phyloP scores from a whole-genome alignment of 1,140 invertebrate species.

The Drosophila funebris region DNA sequence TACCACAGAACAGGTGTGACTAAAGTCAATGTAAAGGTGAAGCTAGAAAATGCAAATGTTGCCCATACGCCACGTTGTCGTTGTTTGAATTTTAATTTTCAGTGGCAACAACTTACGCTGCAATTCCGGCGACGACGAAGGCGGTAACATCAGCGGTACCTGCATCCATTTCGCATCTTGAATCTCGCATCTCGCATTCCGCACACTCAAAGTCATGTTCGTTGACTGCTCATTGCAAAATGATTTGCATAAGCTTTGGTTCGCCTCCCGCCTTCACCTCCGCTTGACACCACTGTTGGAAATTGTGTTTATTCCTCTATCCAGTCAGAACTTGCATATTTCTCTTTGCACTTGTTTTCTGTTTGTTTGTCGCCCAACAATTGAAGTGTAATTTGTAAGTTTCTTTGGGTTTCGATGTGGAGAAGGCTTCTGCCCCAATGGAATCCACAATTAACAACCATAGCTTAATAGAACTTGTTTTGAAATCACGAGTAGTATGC shows the following conservation, averaged over 20 bases:
- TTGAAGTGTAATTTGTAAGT: conserved; percentile 63
- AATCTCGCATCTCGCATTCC: conserved; percentile 23
- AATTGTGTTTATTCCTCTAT: conserved; percentile 47
- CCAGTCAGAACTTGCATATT: conserved; percentile 1
- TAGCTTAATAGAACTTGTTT: too few relatives aligned
- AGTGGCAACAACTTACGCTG: conserved; percentile 55
- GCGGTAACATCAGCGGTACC: conserved; percentile 2
- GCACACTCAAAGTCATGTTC: conserved; percentile 69
- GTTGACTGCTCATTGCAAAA: conserved; percentile 66
- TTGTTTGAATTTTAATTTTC: conserved; percentile 79
- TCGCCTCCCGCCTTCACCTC: not conserved
- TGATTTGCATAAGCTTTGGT: conserved; percentile 74
- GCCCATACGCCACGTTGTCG: conserved; percentile 65
- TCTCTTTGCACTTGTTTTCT: conserved; percentile 21
- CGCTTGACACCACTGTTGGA: not conserved
- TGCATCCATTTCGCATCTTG: conserved; percentile 23
- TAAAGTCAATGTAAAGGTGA: conserved; percentile 72
- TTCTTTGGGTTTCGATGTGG: conserved; percentile 5
- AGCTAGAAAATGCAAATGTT: conserved; percentile 71
- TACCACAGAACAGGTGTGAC: conserved; percentile 63
- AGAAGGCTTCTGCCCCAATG: conserved; percentile 9
- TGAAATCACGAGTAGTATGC: too few relatives aligned
- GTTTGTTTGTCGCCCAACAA: conserved; percentile 54
- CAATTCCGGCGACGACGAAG: conserved; percentile 34
- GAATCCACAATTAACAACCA: conserved; percentile 48